Percentiles rank a stretch among this genome's conserved stretches.
phyloP scores from a whole-genome alignment of 1,140 invertebrate species.

The Hypothenemus hampei region DNA sequence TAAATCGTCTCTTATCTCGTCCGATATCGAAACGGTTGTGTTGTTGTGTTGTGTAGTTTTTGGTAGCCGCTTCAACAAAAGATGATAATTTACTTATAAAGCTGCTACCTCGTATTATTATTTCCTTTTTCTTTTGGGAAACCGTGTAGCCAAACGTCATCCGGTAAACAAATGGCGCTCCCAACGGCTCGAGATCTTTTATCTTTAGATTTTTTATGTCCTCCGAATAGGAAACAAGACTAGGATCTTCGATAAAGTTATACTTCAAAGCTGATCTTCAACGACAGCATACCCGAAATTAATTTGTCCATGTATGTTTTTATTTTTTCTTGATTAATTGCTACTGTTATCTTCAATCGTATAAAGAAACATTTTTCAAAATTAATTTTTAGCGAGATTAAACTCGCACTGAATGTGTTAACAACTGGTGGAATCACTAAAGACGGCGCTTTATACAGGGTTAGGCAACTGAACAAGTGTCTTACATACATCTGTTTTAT shows the following conservation, averaged over 20 bases:
- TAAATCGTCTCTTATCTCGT: slow-evolving; percentile 11
- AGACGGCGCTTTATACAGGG: too few relatives aligned
- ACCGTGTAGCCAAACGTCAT: slow-evolving; percentile 7
- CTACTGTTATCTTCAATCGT: too few relatives aligned
- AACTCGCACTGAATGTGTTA: too few relatives aligned
- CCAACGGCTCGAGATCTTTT: slow-evolving; percentile 9
- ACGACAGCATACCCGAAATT: slow-evolving; percentile 1
- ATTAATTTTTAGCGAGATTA: too few relatives aligned
- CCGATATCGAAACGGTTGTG: slow-evolving; percentile 10
- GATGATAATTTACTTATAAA: slow-evolving; percentile 25
- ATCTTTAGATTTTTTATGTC: slow-evolving; percentile 11
- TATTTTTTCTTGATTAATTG: too few relatives aligned
- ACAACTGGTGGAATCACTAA: too few relatives aligned
- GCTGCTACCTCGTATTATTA: slow-evolving; percentile 11
- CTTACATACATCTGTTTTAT: too few relatives aligned
- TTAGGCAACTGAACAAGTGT: too few relatives aligned
- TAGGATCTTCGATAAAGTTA: slow-evolving; percentile 17
- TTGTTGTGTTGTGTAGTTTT: slow-evolving; percentile 23
- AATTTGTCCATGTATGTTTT: too few relatives aligned
- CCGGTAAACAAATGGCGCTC: slow-evolving; percentile 10
- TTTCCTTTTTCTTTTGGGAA: slow-evolving; percentile 2
- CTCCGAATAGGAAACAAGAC: slow-evolving; percentile 7
- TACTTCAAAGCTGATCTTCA: slow-evolving; percentile 10
- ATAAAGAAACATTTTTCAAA: too few relatives aligned
- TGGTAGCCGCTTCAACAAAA: slow-evolving; percentile 20